Base-by-base conservation (phyloP, 1,140 invertebrate species). In the Theocolax elegans region DNA sequence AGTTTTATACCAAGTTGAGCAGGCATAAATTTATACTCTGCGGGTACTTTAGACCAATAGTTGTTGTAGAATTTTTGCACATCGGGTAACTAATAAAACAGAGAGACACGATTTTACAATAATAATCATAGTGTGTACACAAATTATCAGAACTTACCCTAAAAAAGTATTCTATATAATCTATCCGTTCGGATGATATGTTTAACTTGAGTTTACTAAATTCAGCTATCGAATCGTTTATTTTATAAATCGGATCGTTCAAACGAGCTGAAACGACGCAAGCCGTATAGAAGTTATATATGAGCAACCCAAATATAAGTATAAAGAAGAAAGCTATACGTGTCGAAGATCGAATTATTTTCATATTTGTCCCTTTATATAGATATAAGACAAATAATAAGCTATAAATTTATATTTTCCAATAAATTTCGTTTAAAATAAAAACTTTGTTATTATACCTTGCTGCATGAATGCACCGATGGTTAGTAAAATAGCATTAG, bases 231-330 rank as follows among this genome's bases (percentile, higher is more conserved):
- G 81, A 83, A 72, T 85, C 82, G 12, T 85, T 83, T 69, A 83
- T 82, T 76, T 80, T 83, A 1, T 77, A 76, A 0, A 81, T 73
- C 0, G 83, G 83, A 60, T 81, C 76, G 53, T 77, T 80, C 27
- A 84, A 72, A 65, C 82, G 75, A 10, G 78, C 78, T 0, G 82
- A 84, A 7, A 85, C 82, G n/a, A 85, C 76, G 53, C 79, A 76
- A 1, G 75, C 79, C 7, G 81, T 79, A 27, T 85, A 85, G 65
- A 83, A 85, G 71, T 83, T 83, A 15, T 77, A 80, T 40, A 84
- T 77, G 13, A 84, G 60, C 42, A 82, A 74, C 53, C 79, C 76
- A 29, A 82, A 81, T 12, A 83, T 8, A 21, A 79, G 65, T 19
- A 81, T 67, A 23, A 75, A 75, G 7, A 81, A 42, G 1, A 80